Conservation (phyloP, 2,113 vertebrate genomes). For the Chloroceryle aenea region DNA sequence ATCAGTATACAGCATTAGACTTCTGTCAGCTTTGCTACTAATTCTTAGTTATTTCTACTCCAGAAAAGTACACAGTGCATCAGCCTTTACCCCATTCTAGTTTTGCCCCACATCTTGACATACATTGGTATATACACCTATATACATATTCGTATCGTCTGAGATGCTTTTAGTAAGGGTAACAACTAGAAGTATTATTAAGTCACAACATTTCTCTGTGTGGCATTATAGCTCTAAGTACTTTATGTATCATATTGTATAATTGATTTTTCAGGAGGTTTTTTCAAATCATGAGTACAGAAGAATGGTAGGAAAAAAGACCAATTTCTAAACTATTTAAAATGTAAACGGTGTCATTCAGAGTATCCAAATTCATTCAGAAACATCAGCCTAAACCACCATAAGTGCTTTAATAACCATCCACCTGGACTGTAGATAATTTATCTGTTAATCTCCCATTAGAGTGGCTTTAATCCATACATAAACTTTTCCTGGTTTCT, state of each 20-base stretch:
- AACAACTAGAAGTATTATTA: neutral
- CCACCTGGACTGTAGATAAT: neutral
- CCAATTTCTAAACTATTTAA: neutral
- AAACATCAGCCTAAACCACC: neutral
- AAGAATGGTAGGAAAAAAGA: neutral
- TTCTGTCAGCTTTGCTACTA: slow-evolving; percentile 3
- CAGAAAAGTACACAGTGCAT: neutral
- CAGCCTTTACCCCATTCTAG: neutral
- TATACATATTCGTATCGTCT: neutral
- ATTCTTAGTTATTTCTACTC: neutral
- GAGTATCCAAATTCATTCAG: neutral
- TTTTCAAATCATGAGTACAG: neutral
- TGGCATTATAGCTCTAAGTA: neutral
- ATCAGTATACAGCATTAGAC: neutral
- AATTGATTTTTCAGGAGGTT: neutral
- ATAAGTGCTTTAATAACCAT: slow-evolving; percentile 11
- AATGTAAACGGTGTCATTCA: neutral
- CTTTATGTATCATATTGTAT: neutral
- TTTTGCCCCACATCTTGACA: neutral
- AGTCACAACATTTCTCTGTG: neutral
- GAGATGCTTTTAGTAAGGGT: neutral
- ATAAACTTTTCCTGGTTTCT: neutral
- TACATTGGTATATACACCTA: slow-evolving; percentile 35
- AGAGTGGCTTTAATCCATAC: slow-evolving; percentile 5
- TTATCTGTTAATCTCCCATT: neutral